Conservation (phyloP, 2,113 vertebrate species). For the Corythornis vintsioides region DNA sequence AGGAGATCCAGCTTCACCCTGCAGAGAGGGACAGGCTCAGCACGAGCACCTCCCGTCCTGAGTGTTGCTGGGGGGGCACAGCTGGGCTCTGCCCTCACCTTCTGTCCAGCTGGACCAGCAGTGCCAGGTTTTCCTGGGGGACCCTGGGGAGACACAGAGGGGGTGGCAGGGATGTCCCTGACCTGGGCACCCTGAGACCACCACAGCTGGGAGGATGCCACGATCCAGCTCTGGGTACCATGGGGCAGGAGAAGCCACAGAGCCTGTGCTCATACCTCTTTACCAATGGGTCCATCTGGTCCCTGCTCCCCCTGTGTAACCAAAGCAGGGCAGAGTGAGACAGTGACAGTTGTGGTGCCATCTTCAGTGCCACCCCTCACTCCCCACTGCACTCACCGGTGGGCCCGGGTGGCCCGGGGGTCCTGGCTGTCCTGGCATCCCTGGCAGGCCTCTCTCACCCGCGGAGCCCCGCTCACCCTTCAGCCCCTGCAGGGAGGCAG, state of each 20-base stretch:
- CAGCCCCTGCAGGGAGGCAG: conserved; percentile 76
- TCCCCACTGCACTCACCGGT: conserved; percentile 70
- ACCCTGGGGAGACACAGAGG: conserved; percentile 76
- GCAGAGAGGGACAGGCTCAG: background rate
- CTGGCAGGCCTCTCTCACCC: conserved; percentile 88
- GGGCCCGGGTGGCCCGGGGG: conserved; percentile 88
- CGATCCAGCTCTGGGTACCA: accelerated
- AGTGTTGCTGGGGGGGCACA: accelerated
- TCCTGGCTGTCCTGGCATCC: conserved; percentile 86
- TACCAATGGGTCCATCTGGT: background rate
- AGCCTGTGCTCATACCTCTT: background rate
- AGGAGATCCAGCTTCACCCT: conserved; percentile 87
- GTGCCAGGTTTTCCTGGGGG: conserved; percentile 81
- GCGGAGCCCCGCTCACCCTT: conserved; percentile 87
- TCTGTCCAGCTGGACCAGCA: conserved; percentile 81
- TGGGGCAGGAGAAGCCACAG: accelerated
- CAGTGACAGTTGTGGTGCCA: accelerated
- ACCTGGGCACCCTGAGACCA: background rate
- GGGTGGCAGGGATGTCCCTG: background rate
- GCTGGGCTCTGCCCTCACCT: conserved; percentile 74
- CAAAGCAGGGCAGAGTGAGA: accelerated
- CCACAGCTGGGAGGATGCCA: background rate
- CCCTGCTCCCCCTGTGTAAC: conserved; percentile 83
- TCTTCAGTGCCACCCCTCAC: accelerated
- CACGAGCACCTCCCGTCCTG: accelerated